phyloP scores from a whole-genome alignment of 2,888 invertebrate genomes.

The Sicus ferrugineus region DNA sequence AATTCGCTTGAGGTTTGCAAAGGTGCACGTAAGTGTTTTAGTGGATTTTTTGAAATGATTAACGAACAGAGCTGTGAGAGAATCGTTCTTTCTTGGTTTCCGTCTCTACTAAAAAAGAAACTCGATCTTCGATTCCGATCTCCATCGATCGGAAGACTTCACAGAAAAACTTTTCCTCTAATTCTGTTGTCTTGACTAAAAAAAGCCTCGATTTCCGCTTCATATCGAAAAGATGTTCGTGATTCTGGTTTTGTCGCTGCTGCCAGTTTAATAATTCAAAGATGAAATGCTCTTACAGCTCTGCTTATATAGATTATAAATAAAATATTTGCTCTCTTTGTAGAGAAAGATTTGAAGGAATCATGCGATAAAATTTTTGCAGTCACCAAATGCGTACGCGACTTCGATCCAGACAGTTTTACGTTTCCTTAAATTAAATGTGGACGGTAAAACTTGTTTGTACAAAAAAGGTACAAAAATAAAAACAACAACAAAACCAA shows the following conservation, averaged over 20 bases:
- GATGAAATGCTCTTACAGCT: background rate
- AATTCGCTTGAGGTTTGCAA: constrained; percentile 51
- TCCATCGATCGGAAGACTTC: no score
- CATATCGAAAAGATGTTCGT: background rate
- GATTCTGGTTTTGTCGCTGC: no score
- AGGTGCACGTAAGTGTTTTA: constrained; percentile 55
- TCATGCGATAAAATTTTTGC: constrained; percentile 56
- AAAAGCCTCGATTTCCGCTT: background rate
- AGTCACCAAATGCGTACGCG: constrained; percentile 56
- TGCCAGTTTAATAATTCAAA: no score
- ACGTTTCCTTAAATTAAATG: constrained; percentile 51
- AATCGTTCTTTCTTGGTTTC: no score
- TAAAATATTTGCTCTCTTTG: constrained; percentile 14
- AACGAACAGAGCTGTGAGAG: no score
- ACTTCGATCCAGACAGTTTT: constrained; percentile 52
- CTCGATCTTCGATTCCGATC: no score
- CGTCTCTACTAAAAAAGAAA: no score
- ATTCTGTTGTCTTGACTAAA: no score
- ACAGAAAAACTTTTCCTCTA: no score
- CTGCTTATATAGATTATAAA: no score
- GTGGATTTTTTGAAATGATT: no score
- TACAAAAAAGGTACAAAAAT: background rate
- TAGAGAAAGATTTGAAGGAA: constrained; percentile 58
- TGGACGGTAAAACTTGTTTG: background rate
- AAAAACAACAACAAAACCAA: background rate